Base-by-base conservation (phyloP, 2,888 invertebrate genomes). In the Chalcis sispes region DNA sequence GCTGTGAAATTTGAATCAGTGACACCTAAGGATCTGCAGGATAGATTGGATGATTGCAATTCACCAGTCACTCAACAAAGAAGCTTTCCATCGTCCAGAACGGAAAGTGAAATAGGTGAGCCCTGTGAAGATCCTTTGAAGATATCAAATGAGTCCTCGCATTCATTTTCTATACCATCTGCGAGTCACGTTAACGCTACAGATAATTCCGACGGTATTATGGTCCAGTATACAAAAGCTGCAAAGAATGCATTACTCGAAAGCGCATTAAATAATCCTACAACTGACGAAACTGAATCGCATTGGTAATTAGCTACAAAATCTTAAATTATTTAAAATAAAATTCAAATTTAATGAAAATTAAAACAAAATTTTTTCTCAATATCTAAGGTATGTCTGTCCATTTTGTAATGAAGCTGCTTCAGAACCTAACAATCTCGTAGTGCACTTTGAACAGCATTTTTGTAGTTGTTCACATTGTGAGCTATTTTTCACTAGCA, bases 401-500 rank as follows among this genome's bases (percentile, higher is more conserved):
- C 85, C 88, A n/a, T 87, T 88, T 29, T 89, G 89, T 75, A 86
- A 87, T 52, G 86, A 88, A 76, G 88, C 87, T 40, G 81, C 85
- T 5, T 80, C 85, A 13, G 87, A 87, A 3, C 84, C 85, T 1
- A 83, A 77, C 61, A 85, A 77, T 79, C 66, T 88, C n/a, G 82
- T 81, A 13, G 80, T 80, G 0, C 88, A 88, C 64, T 87, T 85
- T 36, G 85, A 88, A 15, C 86, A 87, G 65, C 88, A 89, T 54
- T 88, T 89, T 69, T 86, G 84, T 74, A 82, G 80, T n/a, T 88
- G 89, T 62, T 58, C 82, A 0, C 64, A 77, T 18, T 91, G 91
- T 80, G 88, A 87, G 58, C 82, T 89, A 29, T 88, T 89, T 70
- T 91, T 91, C 80, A 89, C 89, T 5, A 90, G 88, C 78, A 82